These are phyloP conservation scores for Nomada hirtipes DNA, from an alignment of 2,888 invertebrate genomes.

Conservation along the genomic window DNA sequence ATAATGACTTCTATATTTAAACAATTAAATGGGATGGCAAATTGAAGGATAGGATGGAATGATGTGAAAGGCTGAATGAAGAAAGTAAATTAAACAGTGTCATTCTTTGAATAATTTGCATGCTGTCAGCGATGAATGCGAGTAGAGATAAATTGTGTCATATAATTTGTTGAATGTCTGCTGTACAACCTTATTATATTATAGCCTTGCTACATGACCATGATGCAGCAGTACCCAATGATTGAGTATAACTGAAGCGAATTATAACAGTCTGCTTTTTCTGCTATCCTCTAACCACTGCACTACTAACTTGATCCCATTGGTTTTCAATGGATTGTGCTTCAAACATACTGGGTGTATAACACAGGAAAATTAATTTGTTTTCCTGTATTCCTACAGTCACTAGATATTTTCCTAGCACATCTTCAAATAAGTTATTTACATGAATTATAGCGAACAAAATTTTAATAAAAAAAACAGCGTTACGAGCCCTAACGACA, in stretches of 20 bases:
- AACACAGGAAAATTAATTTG: too few species aligned
- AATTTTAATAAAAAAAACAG: too few species aligned
- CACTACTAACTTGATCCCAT: slow-evolving; percentile 42
- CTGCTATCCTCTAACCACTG: slow-evolving; percentile 7
- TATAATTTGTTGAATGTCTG: neutral
- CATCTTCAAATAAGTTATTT: neutral
- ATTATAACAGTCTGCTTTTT: slow-evolving; percentile 39
- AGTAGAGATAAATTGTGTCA: slow-evolving; percentile 4
- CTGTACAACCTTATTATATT: slow-evolving; percentile 1
- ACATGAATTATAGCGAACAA: too few species aligned
- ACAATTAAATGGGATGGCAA: neutral
- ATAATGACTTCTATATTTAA: slow-evolving; percentile 4
- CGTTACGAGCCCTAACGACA: too few species aligned
- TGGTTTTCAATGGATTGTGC: neutral
- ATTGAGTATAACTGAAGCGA: slow-evolving; percentile 40
- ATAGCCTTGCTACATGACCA: slow-evolving; percentile 29
- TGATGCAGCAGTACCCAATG: slow-evolving; percentile 35
- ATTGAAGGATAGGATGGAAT: neutral
- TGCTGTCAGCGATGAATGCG: neutral
- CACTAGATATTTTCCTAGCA: neutral
- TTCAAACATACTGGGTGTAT: neutral
- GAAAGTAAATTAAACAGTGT: neutral
- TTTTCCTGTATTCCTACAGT: too few species aligned
- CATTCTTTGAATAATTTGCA: neutral
- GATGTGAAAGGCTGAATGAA: neutral